These are phyloP conservation scores for Clavelina lepadiformis DNA, from an alignment of 23 tunicate genomes.

Conservation along the genomic window DNA sequence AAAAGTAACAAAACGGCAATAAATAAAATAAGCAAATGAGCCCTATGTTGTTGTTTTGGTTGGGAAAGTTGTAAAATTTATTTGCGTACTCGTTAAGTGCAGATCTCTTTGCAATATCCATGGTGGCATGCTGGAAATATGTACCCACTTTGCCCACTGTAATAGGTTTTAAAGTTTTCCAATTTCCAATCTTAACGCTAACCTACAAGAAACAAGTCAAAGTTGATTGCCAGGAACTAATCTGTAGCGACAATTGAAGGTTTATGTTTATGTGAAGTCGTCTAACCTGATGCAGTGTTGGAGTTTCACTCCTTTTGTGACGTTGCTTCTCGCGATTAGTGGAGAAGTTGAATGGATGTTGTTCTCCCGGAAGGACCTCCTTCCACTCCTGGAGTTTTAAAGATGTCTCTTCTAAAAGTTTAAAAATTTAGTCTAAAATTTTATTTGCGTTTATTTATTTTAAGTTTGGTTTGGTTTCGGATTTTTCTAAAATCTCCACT, in stretches of 20 bases:
- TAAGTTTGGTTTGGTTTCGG: too few relatives aligned
- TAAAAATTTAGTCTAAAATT: too few relatives aligned
- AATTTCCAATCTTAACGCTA: constrained; percentile 66
- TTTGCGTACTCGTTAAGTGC: constrained; percentile 42
- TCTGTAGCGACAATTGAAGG: too few relatives aligned
- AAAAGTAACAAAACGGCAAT: too few relatives aligned
- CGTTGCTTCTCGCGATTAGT: constrained; percentile 72
- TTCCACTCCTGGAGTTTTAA: constrained; percentile 20
- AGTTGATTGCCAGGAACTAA: background rate
- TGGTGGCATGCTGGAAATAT: constrained; percentile 79
- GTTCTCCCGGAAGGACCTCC: constrained; percentile 37
- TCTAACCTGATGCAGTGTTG: constrained; percentile 63
- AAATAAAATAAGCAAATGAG: too few relatives aligned
- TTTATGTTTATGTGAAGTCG: too few relatives aligned
- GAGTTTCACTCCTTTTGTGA: constrained; percentile 58
- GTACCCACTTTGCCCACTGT: constrained; percentile 94
- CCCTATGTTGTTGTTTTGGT: too few relatives aligned
- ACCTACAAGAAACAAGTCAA: constrained; percentile 22
- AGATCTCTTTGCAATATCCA: constrained; percentile 55
- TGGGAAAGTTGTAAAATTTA: too few relatives aligned
- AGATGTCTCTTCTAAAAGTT: too few relatives aligned
- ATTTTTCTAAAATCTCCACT: too few relatives aligned
- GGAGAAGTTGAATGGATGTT: constrained; percentile 48
- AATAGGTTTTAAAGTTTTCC: constrained; percentile 74
- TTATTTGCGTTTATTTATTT: too few relatives aligned